phyloP scores from a whole-genome alignment of 2,888 invertebrate genomes.

The Enchytraeus crypticus region DNA sequence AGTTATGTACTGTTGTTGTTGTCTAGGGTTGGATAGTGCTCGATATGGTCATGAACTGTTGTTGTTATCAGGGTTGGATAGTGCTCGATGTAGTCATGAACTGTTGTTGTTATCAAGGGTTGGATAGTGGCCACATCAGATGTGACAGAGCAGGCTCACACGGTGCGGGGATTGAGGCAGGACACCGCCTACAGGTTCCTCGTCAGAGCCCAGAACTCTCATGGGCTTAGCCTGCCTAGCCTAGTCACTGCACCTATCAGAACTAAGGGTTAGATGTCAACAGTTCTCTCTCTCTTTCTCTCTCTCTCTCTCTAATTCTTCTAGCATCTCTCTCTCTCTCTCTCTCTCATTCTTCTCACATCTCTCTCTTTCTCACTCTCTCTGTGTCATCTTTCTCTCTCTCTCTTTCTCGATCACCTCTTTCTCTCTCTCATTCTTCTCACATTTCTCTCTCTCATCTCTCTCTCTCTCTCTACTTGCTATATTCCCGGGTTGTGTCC shows the following conservation, averaged over 20 bases:
- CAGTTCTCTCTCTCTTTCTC: not conserved
- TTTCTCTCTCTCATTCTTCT: not conserved
- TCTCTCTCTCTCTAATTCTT: not conserved
- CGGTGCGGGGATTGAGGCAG: slow-evolving; percentile 65
- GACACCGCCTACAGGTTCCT: slow-evolving; percentile 76
- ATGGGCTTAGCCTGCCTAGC: slow-evolving; percentile 75
- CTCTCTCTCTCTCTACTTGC: too few species aligned
- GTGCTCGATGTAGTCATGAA: too few species aligned
- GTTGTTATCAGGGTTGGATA: too few species aligned
- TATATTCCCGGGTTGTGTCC: too few species aligned
- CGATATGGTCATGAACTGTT: too few species aligned
- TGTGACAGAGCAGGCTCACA: slow-evolving; percentile 62
- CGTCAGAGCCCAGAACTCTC: slow-evolving; percentile 72
- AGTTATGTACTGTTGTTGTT: too few species aligned
- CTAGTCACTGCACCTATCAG: slow-evolving; percentile 40
- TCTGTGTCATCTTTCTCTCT: not conserved
- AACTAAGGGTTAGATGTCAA: slow-evolving; percentile 19
- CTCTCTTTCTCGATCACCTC: not conserved
- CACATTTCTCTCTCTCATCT: not conserved
- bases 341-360: not conserved
- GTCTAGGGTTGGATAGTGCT: too few species aligned
- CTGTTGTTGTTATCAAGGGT: slow-evolving; percentile 50
- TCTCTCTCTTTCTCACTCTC: not conserved
- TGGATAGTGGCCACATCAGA: slow-evolving; percentile 51
- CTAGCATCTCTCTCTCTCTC: not conserved